These are phyloP conservation scores for Crenuchus spilurus DNA, from an alignment of 2,797 vertebrate genomes.

Conservation along the genomic window DNA sequence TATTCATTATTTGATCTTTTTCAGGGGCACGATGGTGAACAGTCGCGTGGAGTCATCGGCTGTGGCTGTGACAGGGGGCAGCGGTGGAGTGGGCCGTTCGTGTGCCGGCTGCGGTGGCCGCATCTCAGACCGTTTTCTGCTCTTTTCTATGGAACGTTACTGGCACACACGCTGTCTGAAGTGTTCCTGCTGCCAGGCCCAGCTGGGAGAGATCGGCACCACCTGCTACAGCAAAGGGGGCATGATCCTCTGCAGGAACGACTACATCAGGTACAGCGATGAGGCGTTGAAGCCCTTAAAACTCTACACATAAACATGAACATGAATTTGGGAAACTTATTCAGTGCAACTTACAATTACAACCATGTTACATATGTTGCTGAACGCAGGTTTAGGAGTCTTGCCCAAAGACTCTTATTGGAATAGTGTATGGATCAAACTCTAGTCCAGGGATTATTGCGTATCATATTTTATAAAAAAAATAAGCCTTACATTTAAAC, in stretches of 20 bases:
- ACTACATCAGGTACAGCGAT: constrained; percentile 80
- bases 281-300: background rate
- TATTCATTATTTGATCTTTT: background rate
- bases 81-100: constrained; percentile 58
- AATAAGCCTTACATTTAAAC: no score
- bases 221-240: constrained; percentile 85
- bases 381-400: no score
- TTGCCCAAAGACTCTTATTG: no score
- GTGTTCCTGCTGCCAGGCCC: constrained; percentile 83
- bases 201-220: constrained; percentile 82
- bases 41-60: constrained; percentile 73
- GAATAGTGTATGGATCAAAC: no score
- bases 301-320: no score
- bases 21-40: constrained; percentile 75
- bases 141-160: constrained; percentile 83
- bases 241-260: constrained; percentile 84
- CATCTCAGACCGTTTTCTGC: constrained; percentile 79
- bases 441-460: no score
- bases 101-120: constrained; percentile 78
- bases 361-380: no score
- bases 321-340: no score
- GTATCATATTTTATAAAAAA: no score
- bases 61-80: constrained; percentile 68
- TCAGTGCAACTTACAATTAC: no score
- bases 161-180: constrained; percentile 84